Evolutionary conservation across 2,888 invertebrate genomes (phyloP).

Genomic region (Syrphus vitripennis): DNA sequence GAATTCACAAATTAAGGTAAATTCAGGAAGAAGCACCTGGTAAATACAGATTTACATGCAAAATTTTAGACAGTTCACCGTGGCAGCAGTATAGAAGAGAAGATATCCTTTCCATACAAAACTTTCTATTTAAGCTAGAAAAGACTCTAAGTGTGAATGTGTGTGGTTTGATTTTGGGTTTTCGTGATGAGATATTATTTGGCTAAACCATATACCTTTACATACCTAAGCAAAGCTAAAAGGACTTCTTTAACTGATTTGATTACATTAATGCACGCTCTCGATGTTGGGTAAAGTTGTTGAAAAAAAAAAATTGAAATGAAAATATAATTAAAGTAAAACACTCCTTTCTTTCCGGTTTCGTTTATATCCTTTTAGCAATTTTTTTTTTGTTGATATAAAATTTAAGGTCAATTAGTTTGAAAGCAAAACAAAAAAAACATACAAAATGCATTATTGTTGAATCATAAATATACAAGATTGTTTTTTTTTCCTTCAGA

Average conservation of each 20-base stretch:
- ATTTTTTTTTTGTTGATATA: background rate
- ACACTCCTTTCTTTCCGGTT: background rate
- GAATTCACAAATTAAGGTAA: background rate
- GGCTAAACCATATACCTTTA: too few species aligned
- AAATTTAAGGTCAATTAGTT: constrained; percentile 41
- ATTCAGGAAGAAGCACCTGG: background rate
- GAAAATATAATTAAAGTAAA: background rate
- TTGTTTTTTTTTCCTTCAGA: background rate
- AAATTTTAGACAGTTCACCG: background rate
- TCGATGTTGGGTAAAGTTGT: background rate
- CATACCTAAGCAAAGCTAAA: background rate
- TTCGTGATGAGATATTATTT: constrained; percentile 22
- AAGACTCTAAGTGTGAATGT: constrained; percentile 48
- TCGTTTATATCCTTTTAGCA: background rate
- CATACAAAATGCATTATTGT: constrained; percentile 50
- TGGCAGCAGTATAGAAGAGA: background rate
- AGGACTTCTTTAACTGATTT: background rate
- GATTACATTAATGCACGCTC: constrained; percentile 30
- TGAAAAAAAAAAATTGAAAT: background rate
- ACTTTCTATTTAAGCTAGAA: background rate
- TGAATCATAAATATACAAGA: constrained; percentile 28
- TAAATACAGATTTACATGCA: background rate
- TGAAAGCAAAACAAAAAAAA: too few species aligned
- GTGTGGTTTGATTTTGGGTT: constrained; percentile 62
- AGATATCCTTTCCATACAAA: background rate